These are phyloP conservation scores for Dendroctonus valens DNA, from an alignment of 1,140 invertebrate species.

Conservation along the genomic window DNA sequence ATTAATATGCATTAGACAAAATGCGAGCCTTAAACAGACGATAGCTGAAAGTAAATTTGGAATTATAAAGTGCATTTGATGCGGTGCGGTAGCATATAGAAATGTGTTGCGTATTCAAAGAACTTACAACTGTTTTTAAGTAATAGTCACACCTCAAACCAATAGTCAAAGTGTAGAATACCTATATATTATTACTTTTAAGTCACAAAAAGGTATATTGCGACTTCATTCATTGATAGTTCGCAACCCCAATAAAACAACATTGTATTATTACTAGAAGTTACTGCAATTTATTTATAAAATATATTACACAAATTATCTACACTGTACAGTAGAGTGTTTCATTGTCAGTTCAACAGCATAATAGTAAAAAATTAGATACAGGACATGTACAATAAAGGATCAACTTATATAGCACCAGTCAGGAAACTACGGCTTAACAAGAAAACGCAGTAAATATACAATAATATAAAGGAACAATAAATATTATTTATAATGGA, in stretches of 20 bases:
- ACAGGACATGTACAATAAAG: conserved; percentile 37
- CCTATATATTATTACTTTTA: too few species aligned
- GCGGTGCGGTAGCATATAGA: too few species aligned
- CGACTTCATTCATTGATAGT: too few species aligned
- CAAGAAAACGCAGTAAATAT: conserved; percentile 43
- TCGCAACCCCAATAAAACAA: conserved; percentile 19
- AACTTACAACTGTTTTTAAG: too few species aligned
- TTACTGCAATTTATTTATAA: conserved; percentile 52
- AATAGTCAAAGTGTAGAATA: too few species aligned
- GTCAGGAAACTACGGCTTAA: conserved; percentile 47
- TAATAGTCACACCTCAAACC: too few species aligned
- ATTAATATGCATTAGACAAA: too few species aligned
- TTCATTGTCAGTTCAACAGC: conserved; percentile 39
- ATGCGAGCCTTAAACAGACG: too few species aligned
- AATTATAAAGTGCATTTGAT: too few species aligned
- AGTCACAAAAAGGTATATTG: too few species aligned
- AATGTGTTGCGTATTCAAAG: too few species aligned
- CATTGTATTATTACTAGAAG: conserved; percentile 45
- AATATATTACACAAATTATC: conserved; percentile 53
- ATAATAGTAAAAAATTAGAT: conserved; percentile 45
- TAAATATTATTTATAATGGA: conserved; percentile 7
- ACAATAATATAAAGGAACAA: conserved; percentile 32
- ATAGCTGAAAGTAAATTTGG: too few species aligned
- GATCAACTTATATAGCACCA: conserved; percentile 49
- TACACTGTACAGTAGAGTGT: conserved; percentile 50